phyloP scores from a whole-genome alignment of 2,888 invertebrate genomes.

The Hipparchia sbordonii region DNA sequence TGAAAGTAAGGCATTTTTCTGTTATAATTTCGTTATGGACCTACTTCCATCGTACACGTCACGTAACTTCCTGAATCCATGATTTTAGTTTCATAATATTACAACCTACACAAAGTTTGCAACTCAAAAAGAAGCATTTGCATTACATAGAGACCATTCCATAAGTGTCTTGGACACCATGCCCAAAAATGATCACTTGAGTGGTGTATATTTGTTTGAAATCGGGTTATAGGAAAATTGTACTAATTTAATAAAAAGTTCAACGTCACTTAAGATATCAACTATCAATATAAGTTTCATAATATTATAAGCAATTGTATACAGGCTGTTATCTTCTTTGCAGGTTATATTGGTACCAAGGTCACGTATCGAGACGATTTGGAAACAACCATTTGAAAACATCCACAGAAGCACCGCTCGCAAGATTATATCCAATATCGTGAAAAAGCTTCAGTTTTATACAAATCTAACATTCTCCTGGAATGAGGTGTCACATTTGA shows the following conservation, averaged over 20 bases:
- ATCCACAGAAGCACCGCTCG: conserved; percentile 62
- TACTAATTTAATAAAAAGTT: too few relatives aligned
- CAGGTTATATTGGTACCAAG: conserved; percentile 71
- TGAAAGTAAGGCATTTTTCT: conserved; percentile 54
- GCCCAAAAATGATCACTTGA: too few relatives aligned
- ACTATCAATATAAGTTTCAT: too few relatives aligned
- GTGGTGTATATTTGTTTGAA: too few relatives aligned
- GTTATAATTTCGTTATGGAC: background rate
- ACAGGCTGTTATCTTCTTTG: background rate
- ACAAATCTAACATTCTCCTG: conserved; percentile 67
- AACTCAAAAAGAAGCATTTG: background rate
- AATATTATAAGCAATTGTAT: too few relatives aligned
- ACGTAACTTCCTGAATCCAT: too few relatives aligned
- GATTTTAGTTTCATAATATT: background rate
- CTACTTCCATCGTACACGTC: too few relatives aligned
- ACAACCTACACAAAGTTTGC: background rate
- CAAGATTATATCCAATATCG: conserved; percentile 64
- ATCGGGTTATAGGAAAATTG: too few relatives aligned
- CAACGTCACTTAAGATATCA: too few relatives aligned
- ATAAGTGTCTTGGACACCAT: too few relatives aligned
- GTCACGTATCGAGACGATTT: conserved; percentile 64
- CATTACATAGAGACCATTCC: too few relatives aligned
- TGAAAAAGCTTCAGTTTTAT: conserved; percentile 73
- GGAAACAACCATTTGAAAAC: conserved; percentile 63
- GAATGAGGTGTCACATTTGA: conserved; percentile 74